Percentiles rank a stretch among this genome's conserved stretches.
These are phyloP conservation scores for Cryptocephalus moraei DNA, from an alignment of 2,888 invertebrate genomes.

Conservation along the genomic window DNA sequence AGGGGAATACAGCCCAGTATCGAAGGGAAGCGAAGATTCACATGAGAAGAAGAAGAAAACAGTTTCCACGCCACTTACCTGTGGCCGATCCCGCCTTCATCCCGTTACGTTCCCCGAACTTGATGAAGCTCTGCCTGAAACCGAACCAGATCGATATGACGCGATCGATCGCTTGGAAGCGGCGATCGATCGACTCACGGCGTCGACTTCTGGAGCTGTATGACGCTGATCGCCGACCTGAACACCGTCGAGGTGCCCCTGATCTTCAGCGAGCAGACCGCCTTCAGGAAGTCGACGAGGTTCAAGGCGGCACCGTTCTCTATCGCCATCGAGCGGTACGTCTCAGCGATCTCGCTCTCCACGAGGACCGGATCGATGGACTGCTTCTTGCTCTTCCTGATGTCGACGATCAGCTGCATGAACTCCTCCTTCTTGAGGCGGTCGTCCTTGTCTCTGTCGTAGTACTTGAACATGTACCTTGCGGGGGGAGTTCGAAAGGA, in stretches of 20 bases:
- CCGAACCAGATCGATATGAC: no score
- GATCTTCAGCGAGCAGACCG: constrained; percentile 53
- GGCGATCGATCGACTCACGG: constrained; percentile 7
- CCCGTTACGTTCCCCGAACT: no score
- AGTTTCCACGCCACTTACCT: no score
- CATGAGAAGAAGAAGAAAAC: no score
- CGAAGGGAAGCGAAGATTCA: no score
- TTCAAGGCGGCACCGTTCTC: constrained; percentile 32
- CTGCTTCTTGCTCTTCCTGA: constrained; percentile 44
- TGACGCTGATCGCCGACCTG: constrained; percentile 43
- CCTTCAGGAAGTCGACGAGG: constrained; percentile 45
- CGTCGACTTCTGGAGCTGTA: constrained; percentile 22
- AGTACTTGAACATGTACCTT: constrained; percentile 50
- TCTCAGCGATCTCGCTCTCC: constrained; percentile 41
- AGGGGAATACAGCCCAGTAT: no score
- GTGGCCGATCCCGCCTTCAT: no score
- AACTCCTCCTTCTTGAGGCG: constrained; percentile 49
- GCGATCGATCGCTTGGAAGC: no score
- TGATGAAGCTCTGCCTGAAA: no score
- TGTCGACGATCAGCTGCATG: constrained; percentile 45
- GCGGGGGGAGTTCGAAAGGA: no score
- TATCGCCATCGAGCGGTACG: constrained; percentile 26
- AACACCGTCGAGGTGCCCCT: constrained; percentile 58
- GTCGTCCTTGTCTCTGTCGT: constrained; percentile 44
- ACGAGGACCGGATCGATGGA: constrained; percentile 45